Evolutionary conservation across 2,797 vertebrate genomes (phyloP).

Genomic region (Melanotaenia nigrans): DNA sequence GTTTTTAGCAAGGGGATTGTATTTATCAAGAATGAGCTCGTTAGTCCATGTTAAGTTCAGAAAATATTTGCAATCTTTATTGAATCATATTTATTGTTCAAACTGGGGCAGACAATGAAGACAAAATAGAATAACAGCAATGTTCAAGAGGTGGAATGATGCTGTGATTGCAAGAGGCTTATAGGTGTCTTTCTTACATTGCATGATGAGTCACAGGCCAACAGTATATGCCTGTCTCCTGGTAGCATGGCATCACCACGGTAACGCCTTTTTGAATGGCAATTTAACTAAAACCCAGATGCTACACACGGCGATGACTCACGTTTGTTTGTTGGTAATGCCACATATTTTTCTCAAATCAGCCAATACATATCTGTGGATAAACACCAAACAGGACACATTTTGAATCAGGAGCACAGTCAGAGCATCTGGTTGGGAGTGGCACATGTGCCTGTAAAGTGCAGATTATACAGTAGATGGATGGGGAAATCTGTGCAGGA

Average conservation of each 20-base stretch:
- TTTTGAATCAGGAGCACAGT: conserved; percentile 22
- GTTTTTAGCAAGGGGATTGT: conserved; percentile 37
- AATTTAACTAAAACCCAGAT: conserved; percentile 42
- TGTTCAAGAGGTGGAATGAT: conserved; percentile 9
- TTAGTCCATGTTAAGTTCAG: neutral
- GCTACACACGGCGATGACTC: conserved; percentile 56
- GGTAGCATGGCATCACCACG: conserved; percentile 68
- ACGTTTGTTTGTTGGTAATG: conserved; percentile 36
- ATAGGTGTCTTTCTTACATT: conserved; percentile 19
- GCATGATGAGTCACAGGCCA: conserved; percentile 73
- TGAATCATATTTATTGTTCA: conserved; percentile 15
- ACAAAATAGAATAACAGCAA: neutral
- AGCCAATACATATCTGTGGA: conserved; percentile 11
- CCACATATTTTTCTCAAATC: conserved; percentile 27
- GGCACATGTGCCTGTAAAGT: conserved; percentile 40
- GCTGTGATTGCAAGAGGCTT: conserved; percentile 5
- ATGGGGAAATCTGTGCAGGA: conserved; percentile 20
- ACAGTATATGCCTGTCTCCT: conserved; percentile 52
- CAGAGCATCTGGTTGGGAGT: conserved; percentile 54
- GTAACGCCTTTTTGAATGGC: conserved; percentile 53
- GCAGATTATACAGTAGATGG: conserved; percentile 14
- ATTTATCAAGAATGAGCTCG: conserved; percentile 58
- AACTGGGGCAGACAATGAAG: conserved; percentile 4
- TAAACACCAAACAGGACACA: conserved; percentile 12
- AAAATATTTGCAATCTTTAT: conserved; percentile 3